Evolutionary conservation across 1,140 invertebrate species (phyloP), one percentile per base, ranked within the genome.

Genomic region (Panagrolaimus sp.): DNA sequence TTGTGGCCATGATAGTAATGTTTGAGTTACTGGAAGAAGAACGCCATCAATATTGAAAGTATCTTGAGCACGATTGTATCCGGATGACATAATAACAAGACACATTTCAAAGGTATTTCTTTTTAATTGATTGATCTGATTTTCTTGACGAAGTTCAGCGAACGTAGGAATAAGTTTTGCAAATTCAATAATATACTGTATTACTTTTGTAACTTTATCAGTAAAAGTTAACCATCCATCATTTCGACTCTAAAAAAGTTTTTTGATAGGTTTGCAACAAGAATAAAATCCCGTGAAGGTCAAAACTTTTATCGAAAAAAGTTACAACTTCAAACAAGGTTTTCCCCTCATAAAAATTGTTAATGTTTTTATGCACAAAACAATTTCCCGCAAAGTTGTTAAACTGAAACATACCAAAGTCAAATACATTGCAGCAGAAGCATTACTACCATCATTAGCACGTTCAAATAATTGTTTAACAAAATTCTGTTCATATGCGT

Each of bases 111-210:
- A 76, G 23, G 72, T 69, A 4, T 63, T 45, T 38, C 47, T 27
- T 46, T 76, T 76, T 53, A 76, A 27, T 13, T 74, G 38, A 11
- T 45, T 46, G 44, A 76, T 78, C 57, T 76, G 74, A 31, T 74
- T 64, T 57, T 69, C 51, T 66, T 76, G 75, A 31, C 64, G 42
- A 16, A 76, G 14, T 20, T 45, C 46, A 9, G 63, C 20, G 42
- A 76, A 76, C 7, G 27, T 61, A 42, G 62, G 47, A 14, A 78
- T 67, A 9, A 27, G 20, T 45, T 76, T 76, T 20, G 74, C 74
- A 23, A 78, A 76, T 64, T 76, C 74, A 53, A 76, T 76, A n/a
- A 76, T 75, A 38, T 47, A 79, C 61, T 69, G 65, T 43, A 78
- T 79, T 8, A 76, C 68, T 63, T 72, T 67, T 11, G 77, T 76